These are phyloP conservation scores for Prorops nasuta DNA, from an alignment of 1,140 invertebrate species.

Conservation along the genomic window DNA sequence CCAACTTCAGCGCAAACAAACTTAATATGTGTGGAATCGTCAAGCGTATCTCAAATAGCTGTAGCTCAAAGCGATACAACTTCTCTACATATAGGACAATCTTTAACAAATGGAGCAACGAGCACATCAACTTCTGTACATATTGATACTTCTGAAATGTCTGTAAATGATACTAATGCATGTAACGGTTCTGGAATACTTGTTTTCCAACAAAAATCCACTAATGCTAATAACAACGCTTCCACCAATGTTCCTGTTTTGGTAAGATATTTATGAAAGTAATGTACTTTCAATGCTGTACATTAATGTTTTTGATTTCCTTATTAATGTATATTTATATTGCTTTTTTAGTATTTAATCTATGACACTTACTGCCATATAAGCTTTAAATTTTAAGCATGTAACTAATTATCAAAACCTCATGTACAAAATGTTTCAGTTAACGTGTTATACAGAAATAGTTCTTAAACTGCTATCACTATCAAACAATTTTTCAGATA, in stretches of 20 bases:
- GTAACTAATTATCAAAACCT: too few species aligned
- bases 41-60: constrained; percentile 37
- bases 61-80: constrained; percentile 36
- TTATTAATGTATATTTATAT: too few species aligned
- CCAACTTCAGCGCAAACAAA: constrained; percentile 39
- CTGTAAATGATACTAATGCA: constrained; percentile 43
- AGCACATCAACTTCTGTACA: constrained; percentile 42
- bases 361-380: too few species aligned
- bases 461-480: too few species aligned
- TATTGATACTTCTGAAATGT: constrained; percentile 41
- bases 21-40: constrained; percentile 36
- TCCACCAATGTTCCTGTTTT: constrained; percentile 59
- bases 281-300: neutral
- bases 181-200: constrained; percentile 59
- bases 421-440: too few species aligned
- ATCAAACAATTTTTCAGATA: too few species aligned
- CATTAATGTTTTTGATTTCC: too few species aligned
- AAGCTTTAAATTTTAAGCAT: too few species aligned
- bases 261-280: constrained; percentile 39
- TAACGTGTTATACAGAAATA: too few species aligned
- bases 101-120: constrained; percentile 40
- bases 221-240: constrained; percentile 43
- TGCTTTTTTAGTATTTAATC: too few species aligned
- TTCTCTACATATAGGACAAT: constrained; percentile 31
- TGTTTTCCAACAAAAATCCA: constrained; percentile 56